phyloP scores from a whole-genome alignment of 2,797 vertebrate genomes.

The Menidia menidia region DNA sequence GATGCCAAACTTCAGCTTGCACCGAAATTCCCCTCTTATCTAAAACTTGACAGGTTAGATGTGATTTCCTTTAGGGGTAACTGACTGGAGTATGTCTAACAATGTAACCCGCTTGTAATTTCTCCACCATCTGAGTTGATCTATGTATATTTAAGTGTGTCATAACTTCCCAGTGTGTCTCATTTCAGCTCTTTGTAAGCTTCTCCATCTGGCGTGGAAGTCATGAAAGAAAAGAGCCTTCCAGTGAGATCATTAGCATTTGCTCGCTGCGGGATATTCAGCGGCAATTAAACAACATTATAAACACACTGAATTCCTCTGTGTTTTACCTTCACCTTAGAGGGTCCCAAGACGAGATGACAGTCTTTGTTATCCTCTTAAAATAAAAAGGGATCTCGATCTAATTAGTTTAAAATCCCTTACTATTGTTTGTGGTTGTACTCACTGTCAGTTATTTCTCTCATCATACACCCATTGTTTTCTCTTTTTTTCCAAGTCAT shows the following conservation, averaged over 20 bases:
- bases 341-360: slow-evolving; percentile 6
- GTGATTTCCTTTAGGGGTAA: no score
- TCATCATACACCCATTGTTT: background rate
- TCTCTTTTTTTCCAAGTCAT: background rate
- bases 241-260: slow-evolving; percentile 48
- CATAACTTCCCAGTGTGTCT: slow-evolving; percentile 45
- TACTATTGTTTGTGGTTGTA: background rate
- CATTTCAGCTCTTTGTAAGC: slow-evolving; percentile 40
- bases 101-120: slow-evolving; percentile 50
- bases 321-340: slow-evolving; percentile 24
- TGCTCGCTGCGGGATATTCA: slow-evolving; percentile 25
- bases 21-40: slow-evolving; percentile 12
- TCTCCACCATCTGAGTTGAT: slow-evolving; percentile 55
- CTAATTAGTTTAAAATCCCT: slow-evolving; percentile 15
- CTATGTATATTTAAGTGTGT: slow-evolving; percentile 55
- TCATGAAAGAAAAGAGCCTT: slow-evolving; percentile 61
- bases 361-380: slow-evolving; percentile 15
- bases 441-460: slow-evolving; percentile 2
- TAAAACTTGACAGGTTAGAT: no score
- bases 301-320: slow-evolving; percentile 16
- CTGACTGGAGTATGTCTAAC: no score
- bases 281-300: slow-evolving; percentile 41
- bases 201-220: slow-evolving; percentile 59
- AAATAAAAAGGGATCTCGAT: slow-evolving; percentile 4
- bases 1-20: background rate